Percentiles rank a stretch among this genome's conserved stretches.
These are phyloP conservation scores for Bos javanicus DNA, from an alignment of 2,113 vertebrate species.

Conservation along the genomic window DNA sequence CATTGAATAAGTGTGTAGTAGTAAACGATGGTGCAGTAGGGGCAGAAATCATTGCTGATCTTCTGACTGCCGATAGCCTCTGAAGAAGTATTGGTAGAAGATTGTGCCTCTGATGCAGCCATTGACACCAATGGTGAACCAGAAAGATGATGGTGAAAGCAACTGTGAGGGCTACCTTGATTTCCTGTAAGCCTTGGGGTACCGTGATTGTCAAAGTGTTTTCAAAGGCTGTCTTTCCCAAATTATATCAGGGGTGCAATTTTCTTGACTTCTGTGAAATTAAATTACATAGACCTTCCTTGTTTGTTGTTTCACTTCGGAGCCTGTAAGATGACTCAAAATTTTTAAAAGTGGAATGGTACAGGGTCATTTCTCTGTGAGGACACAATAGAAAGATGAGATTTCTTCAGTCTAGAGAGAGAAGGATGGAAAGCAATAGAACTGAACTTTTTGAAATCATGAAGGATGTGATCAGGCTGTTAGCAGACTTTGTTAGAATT, in stretches of 20 bases:
- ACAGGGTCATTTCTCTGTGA: neutral
- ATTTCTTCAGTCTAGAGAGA: constrained; percentile 32
- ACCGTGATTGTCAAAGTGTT: neutral
- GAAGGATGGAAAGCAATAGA: neutral
- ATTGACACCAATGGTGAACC: constrained; percentile 89
- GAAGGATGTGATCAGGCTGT: constrained; percentile 7
- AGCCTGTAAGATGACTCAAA: constrained; percentile 21
- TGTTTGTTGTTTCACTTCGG: constrained; percentile 32
- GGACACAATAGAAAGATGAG: constrained; percentile 10
- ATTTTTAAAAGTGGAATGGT: constrained; percentile 25
- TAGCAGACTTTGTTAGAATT: constrained; percentile 25
- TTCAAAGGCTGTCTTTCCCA: constrained; percentile 43
- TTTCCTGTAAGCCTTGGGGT: constrained; percentile 91
- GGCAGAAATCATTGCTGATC: constrained; percentile 89
- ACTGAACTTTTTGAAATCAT: constrained; percentile 26
- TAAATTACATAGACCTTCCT: constrained; percentile 18
- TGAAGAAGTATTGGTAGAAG: constrained; percentile 89
- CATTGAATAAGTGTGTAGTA: constrained; percentile 76
- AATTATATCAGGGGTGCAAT: neutral
- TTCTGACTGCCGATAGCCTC: constrained; percentile 84
- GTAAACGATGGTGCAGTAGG: constrained; percentile 89
- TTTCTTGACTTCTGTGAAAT: constrained; percentile 43
- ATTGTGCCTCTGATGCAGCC: constrained; percentile 87
- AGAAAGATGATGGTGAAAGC: constrained; percentile 88
- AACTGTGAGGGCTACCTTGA: constrained; percentile 97